Evolutionary conservation across 2,888 invertebrate genomes (phyloP).

Genomic region (Herminia tarsipennalis): DNA sequence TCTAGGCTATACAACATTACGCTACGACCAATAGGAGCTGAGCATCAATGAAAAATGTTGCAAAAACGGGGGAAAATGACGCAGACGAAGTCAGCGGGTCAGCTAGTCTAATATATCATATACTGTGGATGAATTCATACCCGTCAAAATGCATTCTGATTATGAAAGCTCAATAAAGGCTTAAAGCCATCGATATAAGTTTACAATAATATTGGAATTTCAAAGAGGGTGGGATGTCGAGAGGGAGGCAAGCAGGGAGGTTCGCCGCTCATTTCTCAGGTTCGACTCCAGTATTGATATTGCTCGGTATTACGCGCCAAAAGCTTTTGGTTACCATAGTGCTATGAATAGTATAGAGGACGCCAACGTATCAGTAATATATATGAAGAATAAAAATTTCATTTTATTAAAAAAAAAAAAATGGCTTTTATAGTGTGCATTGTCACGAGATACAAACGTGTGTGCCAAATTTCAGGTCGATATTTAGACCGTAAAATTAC

Average conservation of each 20-base stretch:
- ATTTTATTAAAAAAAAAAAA: too few relatives aligned
- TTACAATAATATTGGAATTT: slow-evolving; percentile 60
- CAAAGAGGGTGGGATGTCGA: slow-evolving; percentile 8
- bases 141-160: slow-evolving; percentile 1
- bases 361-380: neutral
- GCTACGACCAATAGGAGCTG: too few relatives aligned
- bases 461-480: too few relatives aligned
- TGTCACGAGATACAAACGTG: too few relatives aligned
- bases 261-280: slow-evolving; percentile 80
- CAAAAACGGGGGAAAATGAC: too few relatives aligned
- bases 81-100: too few relatives aligned
- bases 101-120: too few relatives aligned
- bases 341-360: slow-evolving; percentile 34
- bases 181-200: slow-evolving; percentile 29
- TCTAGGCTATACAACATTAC: too few relatives aligned
- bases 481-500: too few relatives aligned
- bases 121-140: neutral
- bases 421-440: too few relatives aligned
- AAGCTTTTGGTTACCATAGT: slow-evolving; percentile 67
- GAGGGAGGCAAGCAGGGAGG: slow-evolving; percentile 15
- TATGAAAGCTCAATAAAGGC: slow-evolving; percentile 4
- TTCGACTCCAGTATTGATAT: slow-evolving; percentile 83
- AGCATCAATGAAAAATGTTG: too few relatives aligned
- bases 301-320: slow-evolving; percentile 83
- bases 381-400: neutral